Conservation (phyloP, 2,113 vertebrate genomes). For the Xyliphius kryptos region DNA sequence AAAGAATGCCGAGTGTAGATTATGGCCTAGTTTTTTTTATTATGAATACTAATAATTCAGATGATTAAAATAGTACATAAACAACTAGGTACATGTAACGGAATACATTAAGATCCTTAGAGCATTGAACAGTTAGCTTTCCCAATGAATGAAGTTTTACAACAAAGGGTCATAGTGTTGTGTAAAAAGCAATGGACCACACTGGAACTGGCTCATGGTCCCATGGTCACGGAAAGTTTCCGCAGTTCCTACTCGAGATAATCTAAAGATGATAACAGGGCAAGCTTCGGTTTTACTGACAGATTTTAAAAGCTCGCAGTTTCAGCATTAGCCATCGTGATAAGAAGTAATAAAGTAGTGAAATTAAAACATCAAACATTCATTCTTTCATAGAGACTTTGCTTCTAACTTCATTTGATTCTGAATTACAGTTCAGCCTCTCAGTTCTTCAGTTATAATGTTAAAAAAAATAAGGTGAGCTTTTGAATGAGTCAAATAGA, state of each 20-base stretch:
- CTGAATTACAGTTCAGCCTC: slow-evolving; percentile 11
- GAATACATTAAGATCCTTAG: slow-evolving; percentile 52
- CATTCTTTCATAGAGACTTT: neutral
- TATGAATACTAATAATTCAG: slow-evolving; percentile 66
- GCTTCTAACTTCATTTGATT: neutral
- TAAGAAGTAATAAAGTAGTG: neutral
- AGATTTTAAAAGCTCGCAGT: slow-evolving; percentile 3
- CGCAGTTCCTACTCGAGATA: neutral
- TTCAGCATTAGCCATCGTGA: neutral
- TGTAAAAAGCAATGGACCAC: slow-evolving; percentile 35
- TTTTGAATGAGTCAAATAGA: slow-evolving; percentile 6
- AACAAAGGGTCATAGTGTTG: slow-evolving; percentile 39
- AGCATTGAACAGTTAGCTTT: slow-evolving; percentile 52
- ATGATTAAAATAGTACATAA: slow-evolving; percentile 70
- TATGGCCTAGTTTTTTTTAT: slow-evolving; percentile 67
- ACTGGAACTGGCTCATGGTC: slow-evolving; percentile 50
- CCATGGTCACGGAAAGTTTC: slow-evolving; percentile 18
- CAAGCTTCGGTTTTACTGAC: slow-evolving; percentile 7
- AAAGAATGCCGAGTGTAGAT: slow-evolving; percentile 52
- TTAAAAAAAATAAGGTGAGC: slow-evolving; percentile 4
- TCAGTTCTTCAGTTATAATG: slow-evolving; percentile 15
- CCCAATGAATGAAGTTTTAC: slow-evolving; percentile 49
- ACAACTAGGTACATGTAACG: slow-evolving; percentile 59
- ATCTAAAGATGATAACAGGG: slow-evolving; percentile 6
- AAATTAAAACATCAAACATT: neutral